Evolutionary conservation across 2,888 invertebrate genomes (phyloP).

Genomic region (Latheticus oryzae): DNA sequence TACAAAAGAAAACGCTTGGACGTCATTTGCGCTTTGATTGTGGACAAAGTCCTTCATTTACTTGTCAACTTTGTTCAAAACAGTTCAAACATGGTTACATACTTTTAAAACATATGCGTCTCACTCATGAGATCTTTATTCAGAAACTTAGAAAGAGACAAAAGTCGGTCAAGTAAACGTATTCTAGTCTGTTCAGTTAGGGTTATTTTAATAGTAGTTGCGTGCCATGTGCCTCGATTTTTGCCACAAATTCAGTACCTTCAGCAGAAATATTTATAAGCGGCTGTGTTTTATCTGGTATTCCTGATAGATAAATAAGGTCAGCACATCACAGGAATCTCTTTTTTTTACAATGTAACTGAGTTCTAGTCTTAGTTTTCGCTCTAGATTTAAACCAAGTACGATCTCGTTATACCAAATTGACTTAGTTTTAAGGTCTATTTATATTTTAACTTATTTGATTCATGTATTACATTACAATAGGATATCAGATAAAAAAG

Average conservation of each 20-base stretch:
- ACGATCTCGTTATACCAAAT: too few relatives aligned
- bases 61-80: conserved; percentile 59
- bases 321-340: too few relatives aligned
- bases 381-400: too few relatives aligned
- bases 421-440: too few relatives aligned
- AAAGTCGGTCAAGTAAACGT: conserved; percentile 40
- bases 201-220: conserved; percentile 29
- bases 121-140: conserved; percentile 57
- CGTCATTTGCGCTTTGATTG: conserved; percentile 67
- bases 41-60: conserved; percentile 62
- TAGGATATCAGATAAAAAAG: conserved; percentile 16
- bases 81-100: conserved; percentile 61
- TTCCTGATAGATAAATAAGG: too few relatives aligned
- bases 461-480: too few relatives aligned
- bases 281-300: conserved; percentile 25
- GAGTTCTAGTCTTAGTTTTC: too few relatives aligned
- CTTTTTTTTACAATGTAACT: too few relatives aligned
- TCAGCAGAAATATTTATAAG: conserved; percentile 7
- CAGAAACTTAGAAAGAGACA: conserved; percentile 54
- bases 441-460: too few relatives aligned
- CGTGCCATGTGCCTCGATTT: conserved; percentile 39
- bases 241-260: conserved; percentile 35
- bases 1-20: conserved; percentile 63
- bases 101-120: conserved; percentile 60
- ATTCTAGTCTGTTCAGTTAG: conserved; percentile 17